Evolutionary conservation across 2,797 vertebrate genomes (phyloP).

Genomic region (Malurus splendens): DNA sequence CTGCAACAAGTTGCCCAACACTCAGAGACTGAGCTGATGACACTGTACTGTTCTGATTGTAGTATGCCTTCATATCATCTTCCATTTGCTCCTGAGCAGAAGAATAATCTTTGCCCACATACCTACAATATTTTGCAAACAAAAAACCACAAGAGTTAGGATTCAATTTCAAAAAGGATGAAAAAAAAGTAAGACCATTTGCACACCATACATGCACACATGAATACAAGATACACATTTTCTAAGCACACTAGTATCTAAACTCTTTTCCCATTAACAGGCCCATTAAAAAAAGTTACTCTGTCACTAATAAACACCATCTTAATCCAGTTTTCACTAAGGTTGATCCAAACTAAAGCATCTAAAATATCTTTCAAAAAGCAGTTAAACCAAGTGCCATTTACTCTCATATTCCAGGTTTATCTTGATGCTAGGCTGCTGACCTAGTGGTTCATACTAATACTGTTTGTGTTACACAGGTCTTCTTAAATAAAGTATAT

Average conservation of each 20-base stretch:
- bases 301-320: not conserved
- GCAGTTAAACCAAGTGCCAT: not conserved
- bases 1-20: conserved; percentile 82
- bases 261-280: not conserved
- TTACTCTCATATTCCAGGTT: not conserved
- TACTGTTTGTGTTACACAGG: not conserved
- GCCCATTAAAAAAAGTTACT: not conserved
- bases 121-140: conserved; percentile 68
- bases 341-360: not conserved
- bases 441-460: not conserved
- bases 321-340: not conserved
- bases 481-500: not conserved
- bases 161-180: not conserved
- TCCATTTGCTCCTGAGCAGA: conserved; percentile 87
- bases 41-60: conserved; percentile 56
- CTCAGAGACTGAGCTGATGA: conserved; percentile 50
- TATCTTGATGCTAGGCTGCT: not conserved
- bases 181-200: not conserved
- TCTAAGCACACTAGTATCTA: not conserved
- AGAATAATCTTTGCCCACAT: conserved; percentile 89
- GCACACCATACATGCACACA: not conserved
- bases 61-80: conserved; percentile 82
- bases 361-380: not conserved
- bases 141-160: not conserved
- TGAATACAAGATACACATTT: not conserved